These are phyloP conservation scores for Raja brachyura DNA, from an alignment of 2,113 vertebrate genomes.

Conservation along the genomic window DNA sequence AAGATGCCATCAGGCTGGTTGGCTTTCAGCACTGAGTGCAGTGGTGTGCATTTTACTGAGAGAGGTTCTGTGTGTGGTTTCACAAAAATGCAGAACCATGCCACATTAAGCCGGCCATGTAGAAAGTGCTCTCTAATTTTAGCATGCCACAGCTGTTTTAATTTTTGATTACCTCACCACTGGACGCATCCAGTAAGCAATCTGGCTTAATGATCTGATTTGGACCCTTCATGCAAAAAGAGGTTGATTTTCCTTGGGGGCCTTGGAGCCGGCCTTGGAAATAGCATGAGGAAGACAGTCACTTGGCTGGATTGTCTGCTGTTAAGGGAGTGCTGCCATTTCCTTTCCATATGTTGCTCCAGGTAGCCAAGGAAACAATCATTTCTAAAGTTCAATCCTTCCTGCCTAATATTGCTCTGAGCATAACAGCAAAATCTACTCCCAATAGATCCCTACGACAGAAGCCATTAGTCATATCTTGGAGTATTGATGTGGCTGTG, in stretches of 20 bases:
- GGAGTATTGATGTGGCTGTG: background rate
- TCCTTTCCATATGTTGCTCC: background rate
- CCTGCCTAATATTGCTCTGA: background rate
- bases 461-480: background rate
- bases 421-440: background rate
- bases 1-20: background rate
- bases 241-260: background rate
- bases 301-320: background rate
- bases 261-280: background rate
- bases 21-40: background rate
- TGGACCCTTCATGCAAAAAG: background rate
- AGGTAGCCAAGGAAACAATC: background rate
- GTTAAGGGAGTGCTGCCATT: background rate
- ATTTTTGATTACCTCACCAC: constrained; percentile 17
- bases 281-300: background rate
- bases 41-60: background rate
- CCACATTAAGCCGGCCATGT: background rate
- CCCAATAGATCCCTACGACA: background rate
- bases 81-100: constrained; percentile 1
- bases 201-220: background rate
- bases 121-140: background rate
- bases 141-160: background rate
- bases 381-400: background rate
- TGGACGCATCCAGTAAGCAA: background rate
- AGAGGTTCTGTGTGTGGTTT: background rate